Evolutionary conservation across 2,113 vertebrate species (phyloP).

Genomic region (Parus major): DNA sequence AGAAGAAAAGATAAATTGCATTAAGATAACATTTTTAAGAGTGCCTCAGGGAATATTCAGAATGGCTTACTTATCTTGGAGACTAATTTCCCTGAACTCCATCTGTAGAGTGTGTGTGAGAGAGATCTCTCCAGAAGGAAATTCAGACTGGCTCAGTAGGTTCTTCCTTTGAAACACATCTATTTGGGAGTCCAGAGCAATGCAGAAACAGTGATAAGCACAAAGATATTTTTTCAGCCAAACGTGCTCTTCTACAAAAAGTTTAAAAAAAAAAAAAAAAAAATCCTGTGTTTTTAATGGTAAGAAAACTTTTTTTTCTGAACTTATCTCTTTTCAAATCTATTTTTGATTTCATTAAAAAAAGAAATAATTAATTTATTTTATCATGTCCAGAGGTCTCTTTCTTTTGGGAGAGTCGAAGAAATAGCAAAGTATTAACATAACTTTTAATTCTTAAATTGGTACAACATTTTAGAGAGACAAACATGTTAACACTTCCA

Average conservation of each 20-base stretch:
- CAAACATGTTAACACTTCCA: neutral
- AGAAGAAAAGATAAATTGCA: neutral
- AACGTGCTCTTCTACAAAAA: neutral
- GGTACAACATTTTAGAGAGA: neutral
- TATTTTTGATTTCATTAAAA: neutral
- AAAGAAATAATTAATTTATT: neutral
- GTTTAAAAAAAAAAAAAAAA: fast-evolving
- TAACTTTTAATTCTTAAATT: neutral
- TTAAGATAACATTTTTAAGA: neutral
- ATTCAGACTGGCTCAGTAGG: neutral
- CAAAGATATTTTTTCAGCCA: neutral
- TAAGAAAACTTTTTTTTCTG: neutral
- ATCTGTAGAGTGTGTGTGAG: neutral
- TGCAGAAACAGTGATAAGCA: neutral
- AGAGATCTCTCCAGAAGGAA: neutral
- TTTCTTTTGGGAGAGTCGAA: fast-evolving
- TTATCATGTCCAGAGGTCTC: fast-evolving
- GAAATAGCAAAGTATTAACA: neutral
- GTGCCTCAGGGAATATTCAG: neutral
- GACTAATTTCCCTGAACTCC: neutral
- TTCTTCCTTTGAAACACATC: neutral
- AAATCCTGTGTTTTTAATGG: neutral
- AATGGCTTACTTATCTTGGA: neutral
- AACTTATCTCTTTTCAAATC: neutral
- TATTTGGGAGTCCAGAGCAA: neutral